Conservation (phyloP, 2,888 invertebrate species). For the Hemicrepidius hirtus region DNA sequence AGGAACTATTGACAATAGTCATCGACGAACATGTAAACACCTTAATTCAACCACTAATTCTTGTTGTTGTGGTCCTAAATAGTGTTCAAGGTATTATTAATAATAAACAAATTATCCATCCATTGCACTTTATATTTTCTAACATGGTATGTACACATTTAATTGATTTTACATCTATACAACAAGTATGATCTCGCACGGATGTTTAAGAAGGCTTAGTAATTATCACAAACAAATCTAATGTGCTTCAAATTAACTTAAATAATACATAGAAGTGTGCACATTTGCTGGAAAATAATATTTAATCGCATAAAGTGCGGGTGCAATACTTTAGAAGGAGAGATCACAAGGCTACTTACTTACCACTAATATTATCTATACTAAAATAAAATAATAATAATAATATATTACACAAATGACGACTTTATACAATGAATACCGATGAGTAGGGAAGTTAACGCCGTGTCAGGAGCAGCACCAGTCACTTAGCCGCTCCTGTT, state of each 20-base stretch:
- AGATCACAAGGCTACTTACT: slow-evolving; percentile 67
- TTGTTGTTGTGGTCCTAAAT: neutral
- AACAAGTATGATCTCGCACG: slow-evolving; percentile 64
- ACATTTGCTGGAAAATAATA: slow-evolving; percentile 55
- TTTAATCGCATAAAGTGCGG: slow-evolving; percentile 59
- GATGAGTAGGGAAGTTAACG: slow-evolving; percentile 54
- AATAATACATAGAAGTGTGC: slow-evolving; percentile 53
- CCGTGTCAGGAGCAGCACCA: slow-evolving; percentile 59
- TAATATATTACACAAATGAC: slow-evolving; percentile 65
- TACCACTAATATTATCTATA: slow-evolving; percentile 57
- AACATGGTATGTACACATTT: slow-evolving; percentile 46
- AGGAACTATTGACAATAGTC: neutral
- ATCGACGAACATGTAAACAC: neutral
- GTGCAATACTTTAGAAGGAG: slow-evolving; percentile 63
- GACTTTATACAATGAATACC: slow-evolving; percentile 68
- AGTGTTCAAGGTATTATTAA: neutral
- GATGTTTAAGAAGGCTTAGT: slow-evolving; percentile 42
- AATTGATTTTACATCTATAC: slow-evolving; percentile 60
- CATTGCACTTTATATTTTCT: slow-evolving; percentile 41
- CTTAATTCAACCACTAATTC: neutral
- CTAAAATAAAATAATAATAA: slow-evolving; percentile 56
- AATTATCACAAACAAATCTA: slow-evolving; percentile 50
- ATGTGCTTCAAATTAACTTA: slow-evolving; percentile 54
- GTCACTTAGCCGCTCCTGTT: slow-evolving; percentile 62
- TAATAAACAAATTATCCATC: slow-evolving; percentile 15